phyloP scores from a whole-genome alignment of 1,140 invertebrate genomes.

The Bombus affinis region DNA sequence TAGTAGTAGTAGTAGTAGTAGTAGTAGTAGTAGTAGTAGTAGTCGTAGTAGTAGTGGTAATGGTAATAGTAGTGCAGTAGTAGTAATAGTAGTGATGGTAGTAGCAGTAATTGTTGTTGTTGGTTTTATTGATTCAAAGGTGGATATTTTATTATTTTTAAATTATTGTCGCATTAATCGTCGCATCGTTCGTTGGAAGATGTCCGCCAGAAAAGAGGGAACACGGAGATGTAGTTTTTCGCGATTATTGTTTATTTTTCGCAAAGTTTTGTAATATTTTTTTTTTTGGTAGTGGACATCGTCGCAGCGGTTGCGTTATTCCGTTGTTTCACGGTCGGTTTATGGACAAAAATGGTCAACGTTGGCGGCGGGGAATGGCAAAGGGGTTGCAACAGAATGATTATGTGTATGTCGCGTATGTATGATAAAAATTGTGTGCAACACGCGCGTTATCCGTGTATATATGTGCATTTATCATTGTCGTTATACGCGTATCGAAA shows the following conservation, averaged over 20 bases:
- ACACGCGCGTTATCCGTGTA: neutral
- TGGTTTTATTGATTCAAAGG: conserved; percentile 27
- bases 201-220: conserved; percentile 17
- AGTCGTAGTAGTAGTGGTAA: too few relatives aligned
- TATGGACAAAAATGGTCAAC: conserved; percentile 9
- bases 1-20: too few relatives aligned
- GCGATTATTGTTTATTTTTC: neutral
- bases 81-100: conserved; percentile 8
- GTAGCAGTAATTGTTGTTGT: conserved; percentile 38
- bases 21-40: rapidly evolving
- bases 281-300: conserved; percentile 31
- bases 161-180: conserved; percentile 53
- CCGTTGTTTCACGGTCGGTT: conserved; percentile 37
- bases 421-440: conserved; percentile 34
- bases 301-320: neutral
- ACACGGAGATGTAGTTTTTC: neutral
- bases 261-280: conserved; percentile 43
- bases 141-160: conserved; percentile 33
- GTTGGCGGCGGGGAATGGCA: neutral
- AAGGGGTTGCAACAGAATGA: conserved; percentile 40
- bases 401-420: conserved; percentile 39
- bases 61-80: too few relatives aligned
- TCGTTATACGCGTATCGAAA: neutral
- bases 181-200: conserved; percentile 63
- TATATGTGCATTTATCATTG: neutral